Base-by-base conservation (phyloP, 2,888 invertebrate genomes). In the Hololepta plana region DNA sequence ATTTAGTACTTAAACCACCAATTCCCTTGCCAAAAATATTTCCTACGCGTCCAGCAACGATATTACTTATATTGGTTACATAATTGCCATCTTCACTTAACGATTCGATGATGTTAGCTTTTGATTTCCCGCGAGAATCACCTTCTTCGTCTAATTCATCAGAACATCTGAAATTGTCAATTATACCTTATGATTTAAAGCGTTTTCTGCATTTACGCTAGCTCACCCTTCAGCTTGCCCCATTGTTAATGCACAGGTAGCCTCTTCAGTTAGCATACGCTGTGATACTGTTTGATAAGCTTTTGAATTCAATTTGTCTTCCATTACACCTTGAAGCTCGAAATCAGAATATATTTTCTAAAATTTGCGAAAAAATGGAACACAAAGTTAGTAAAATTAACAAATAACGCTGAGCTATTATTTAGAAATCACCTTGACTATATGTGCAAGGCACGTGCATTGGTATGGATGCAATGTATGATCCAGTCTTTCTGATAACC, bases 331-430 rank as follows among this genome's bases (percentile, higher is more conserved):
- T 63, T 98, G 96, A 32, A 98, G 70, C 62, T 96, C 96, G 59
- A 96, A 98, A 60, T 98, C 96, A 24, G 91, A 87, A 64, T 93
- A 95, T 55, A 95, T 75, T 80, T 98, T 98, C 87, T 96, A 59
- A 20, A n/a, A n/a, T n/a, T n/a, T n/a, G n/a, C n/a, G n/a, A 57
- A 57, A 35, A 25, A 33, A 33, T 33, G 27, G n/a, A 33, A 32
- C 7, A 8, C 17, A 17, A 7, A 8, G n/a, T 3, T 24, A 24
- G 6, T 14, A 5, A 12, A n/a, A 7, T 24, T 24, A 24, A 8
- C n/a, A 25, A 11, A 9, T 16, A 15, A 3, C 10, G 4, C n/a
- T 14, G 5, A 16, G 17, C 5, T 7, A 21, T 21, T 21, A 3
- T 25, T 23, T 22, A 19, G 17, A n/a, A 17, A 27, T 39, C 55